Evolutionary conservation across 2,797 vertebrate genomes (phyloP), one percentile per base, ranked within the genome.

Genomic region (Sphenopsis melanotis): DNA sequence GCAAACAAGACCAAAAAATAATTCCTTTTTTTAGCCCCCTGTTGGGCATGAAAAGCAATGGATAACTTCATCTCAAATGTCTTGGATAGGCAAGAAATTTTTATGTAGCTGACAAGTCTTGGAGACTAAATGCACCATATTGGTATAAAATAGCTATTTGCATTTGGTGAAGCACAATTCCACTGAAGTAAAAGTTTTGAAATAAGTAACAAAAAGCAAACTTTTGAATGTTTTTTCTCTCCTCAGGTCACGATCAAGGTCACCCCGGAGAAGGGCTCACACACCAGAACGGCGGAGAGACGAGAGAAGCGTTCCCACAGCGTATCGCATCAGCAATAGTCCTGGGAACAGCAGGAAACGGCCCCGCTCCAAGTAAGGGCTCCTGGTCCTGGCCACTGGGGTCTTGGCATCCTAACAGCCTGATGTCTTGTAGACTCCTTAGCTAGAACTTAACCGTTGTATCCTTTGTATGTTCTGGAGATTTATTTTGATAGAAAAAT

Each of bases 281-380:
- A 98, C 98, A 1, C 97, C 98, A 2, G 99, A 99, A 49, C 97
- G 98, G 87, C 98, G 98, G 72, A 97, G 98, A 18, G 99, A 99
- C 0, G 99, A 99, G 15, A 97, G 98, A 30, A 96, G 98, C 1
- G 97, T 98, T 44, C 96, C 98, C 27, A 98, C 97, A 1, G 97
- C 98, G 2, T 98, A 99, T 84, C 98, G 98, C 75, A 97, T 98
- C 91, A 98, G 99, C 95, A 98, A 98, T 81, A 98, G 98, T 91
- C 98, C 99, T 8, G 97, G 98, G 11, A 96, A 97, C 79, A 98
- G 98, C 94, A 97, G 98, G 90, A 98, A 98, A n/a, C 98, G 97
- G 68, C 98, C 98, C 1, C 98, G 98, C 84, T 99, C 99, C 96
- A 99, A 98, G 99, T 99, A 96, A 81, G 95, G 44, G 14, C 21